These are phyloP conservation scores for Poliocrania exsul DNA, from an alignment of 2,797 vertebrate genomes.

Conservation along the genomic window DNA sequence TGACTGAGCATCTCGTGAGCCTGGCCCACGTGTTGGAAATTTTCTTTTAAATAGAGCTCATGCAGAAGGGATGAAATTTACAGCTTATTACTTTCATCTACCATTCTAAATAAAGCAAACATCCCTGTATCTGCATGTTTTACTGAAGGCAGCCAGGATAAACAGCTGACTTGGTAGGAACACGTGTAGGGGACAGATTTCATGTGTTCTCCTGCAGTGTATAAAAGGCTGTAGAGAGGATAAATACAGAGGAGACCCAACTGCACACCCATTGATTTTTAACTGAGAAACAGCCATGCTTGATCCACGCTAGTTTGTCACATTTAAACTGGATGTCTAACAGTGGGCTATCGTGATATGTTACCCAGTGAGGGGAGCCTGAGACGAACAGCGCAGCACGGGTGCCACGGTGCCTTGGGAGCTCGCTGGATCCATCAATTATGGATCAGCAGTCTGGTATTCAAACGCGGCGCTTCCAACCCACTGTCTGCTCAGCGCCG, in stretches of 20 bases:
- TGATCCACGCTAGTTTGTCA: neutral
- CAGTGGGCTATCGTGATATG: neutral
- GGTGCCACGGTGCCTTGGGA: neutral
- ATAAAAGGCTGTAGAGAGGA: neutral
- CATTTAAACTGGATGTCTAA: neutral
- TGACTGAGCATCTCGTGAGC: neutral
- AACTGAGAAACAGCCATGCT: neutral
- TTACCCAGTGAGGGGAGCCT: neutral
- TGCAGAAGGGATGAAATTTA: slow-evolving; percentile 34
- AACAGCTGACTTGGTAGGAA: neutral
- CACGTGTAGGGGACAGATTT: neutral
- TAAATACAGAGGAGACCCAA: neutral
- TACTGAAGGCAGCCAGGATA: neutral
- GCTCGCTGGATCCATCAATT: neutral
- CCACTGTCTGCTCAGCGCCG: slow-evolving; percentile 25
- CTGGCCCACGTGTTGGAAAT: neutral
- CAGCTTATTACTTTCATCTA: slow-evolving; percentile 28
- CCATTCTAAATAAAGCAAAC: slow-evolving; percentile 42
- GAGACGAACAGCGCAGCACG: neutral
- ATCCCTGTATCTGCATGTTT: slow-evolving; percentile 12
- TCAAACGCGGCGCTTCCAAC: slow-evolving; percentile 5
- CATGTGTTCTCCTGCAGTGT: neutral
- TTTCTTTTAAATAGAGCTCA: slow-evolving; percentile 22
- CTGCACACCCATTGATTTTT: neutral
- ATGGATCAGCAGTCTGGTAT: slow-evolving; percentile 59